phyloP scores from a whole-genome alignment of 2,888 invertebrate species.

The Heliconius aoede region DNA sequence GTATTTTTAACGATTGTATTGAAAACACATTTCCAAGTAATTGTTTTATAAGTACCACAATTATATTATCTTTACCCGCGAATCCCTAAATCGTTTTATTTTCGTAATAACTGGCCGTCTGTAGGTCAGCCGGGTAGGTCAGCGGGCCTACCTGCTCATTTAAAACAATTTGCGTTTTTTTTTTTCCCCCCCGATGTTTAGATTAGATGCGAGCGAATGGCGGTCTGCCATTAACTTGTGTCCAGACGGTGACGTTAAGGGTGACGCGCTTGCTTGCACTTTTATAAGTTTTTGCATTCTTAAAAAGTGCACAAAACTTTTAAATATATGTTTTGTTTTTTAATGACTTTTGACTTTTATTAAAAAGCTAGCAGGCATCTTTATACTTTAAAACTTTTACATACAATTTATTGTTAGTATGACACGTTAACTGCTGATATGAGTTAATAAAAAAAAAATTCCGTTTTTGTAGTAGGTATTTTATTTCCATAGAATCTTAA shows the following conservation, averaged over 20 bases:
- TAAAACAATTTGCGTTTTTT: constrained; percentile 79
- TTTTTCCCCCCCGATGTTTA: constrained; percentile 60
- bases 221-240: constrained; percentile 66
- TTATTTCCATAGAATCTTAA: neutral
- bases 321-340: neutral
- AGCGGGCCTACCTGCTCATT: constrained; percentile 77
- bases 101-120: constrained; percentile 70
- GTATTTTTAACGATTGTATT: constrained; percentile 46
- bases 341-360: no score
- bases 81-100: constrained; percentile 56
- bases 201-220: constrained; percentile 67
- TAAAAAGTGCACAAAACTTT: neutral
- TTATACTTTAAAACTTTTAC: no score
- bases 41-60: constrained; percentile 49
- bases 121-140: constrained; percentile 80
- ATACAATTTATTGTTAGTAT: no score
- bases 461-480: neutral
- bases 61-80: constrained; percentile 49
- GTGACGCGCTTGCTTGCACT: constrained; percentile 46
- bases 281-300: constrained; percentile 14
- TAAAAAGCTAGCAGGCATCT: no score
- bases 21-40: constrained; percentile 46
- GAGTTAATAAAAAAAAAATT: neutral
- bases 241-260: constrained; percentile 60
- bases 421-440: no score